Percentiles rank a stretch among this genome's conserved stretches.
These are phyloP conservation scores for Musca vetustissima DNA, from an alignment of 1,140 invertebrate genomes.

Conservation along the genomic window DNA sequence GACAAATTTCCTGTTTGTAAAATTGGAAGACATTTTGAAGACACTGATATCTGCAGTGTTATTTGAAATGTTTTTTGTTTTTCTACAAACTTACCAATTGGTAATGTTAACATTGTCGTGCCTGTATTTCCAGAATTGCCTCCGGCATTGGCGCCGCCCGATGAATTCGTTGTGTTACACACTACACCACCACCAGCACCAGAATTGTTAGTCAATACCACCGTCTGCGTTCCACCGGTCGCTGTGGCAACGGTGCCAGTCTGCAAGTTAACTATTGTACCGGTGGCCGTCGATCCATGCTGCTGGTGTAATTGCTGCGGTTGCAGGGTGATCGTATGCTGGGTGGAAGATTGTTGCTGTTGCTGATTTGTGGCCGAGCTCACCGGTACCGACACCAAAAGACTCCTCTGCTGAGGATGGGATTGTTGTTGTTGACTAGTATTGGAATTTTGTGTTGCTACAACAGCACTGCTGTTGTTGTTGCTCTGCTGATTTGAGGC, in stretches of 20 bases:
- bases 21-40: too few species aligned
- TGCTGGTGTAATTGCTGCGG: slow-evolving; percentile 31
- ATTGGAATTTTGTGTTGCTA: slow-evolving; percentile 38
- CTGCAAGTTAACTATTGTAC: slow-evolving; percentile 48
- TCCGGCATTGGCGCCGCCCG: slow-evolving; percentile 25
- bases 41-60: too few species aligned
- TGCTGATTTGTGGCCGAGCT: slow-evolving; percentile 47
- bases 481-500: neutral
- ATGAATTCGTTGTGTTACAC: slow-evolving; percentile 37
- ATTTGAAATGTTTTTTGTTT: neutral
- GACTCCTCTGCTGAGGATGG: slow-evolving; percentile 41
- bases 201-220: slow-evolving; percentile 60
- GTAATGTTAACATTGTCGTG: slow-evolving; percentile 60
- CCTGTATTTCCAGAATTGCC: slow-evolving; percentile 26
- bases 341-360: slow-evolving; percentile 33
- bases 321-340: slow-evolving; percentile 28
- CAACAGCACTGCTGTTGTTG: slow-evolving; percentile 19
- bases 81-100: slow-evolving; percentile 62
- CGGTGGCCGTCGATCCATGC: slow-evolving; percentile 40
- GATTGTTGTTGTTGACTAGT: slow-evolving; percentile 19
- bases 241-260: slow-evolving; percentile 36
- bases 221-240: slow-evolving; percentile 60
- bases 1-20: too few species aligned
- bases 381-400: slow-evolving; percentile 56
- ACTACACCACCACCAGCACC: slow-evolving; percentile 34